Base-by-base conservation (phyloP, 2,113 vertebrate species). In the Sinocyclocheilus anophthalmus region DNA sequence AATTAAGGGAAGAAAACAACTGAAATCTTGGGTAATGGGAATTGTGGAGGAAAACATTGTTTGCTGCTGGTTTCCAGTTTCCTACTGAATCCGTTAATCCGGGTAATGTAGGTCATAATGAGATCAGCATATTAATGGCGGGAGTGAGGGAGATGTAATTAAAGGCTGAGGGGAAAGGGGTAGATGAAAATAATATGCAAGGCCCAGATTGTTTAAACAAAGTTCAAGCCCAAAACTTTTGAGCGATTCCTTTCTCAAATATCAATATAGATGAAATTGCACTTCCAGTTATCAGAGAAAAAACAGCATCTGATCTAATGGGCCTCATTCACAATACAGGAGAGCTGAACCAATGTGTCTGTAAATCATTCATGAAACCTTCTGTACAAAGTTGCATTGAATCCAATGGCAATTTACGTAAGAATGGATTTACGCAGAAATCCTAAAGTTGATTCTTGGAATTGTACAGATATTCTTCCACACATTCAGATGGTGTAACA, bases 11-110 rank as follows among this genome's bases (percentile, higher is more conserved):
- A 42, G 5, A n/a, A 72, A 67, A 70, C 59, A 5, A 55, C 70
- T 55, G 16, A 39, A 72, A 82, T 30, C 13, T 37, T 82, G 20
- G 39, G 61, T 81, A 76, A 88, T 86, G 63, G 65, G 75, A 50
- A 18, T 24, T 73, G 22, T 22, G 76, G 45, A 72, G 20, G 33
- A 53, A 72, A 69, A 50, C 42, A 45, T 3, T 61, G 55, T 57
- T 45, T 45, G 57, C 95, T 96, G 97, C 91, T 95, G 85, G 93
- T 94, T 95, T 96, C 96, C 93, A 92, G 94, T 95, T 96, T 96
- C 94, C 89, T 88, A 76, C 85, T 83, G 67, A 88, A 88, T 89
- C 89, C 90, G 92, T 86, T 87, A 90, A 84, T 89, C 87, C 26
- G 85, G 90, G 92, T 93, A 93, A 93, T 95, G 92, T 90, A 91